Conservation (phyloP, 2,113 vertebrate genomes). For the Thalassarche chlororhynchos region DNA sequence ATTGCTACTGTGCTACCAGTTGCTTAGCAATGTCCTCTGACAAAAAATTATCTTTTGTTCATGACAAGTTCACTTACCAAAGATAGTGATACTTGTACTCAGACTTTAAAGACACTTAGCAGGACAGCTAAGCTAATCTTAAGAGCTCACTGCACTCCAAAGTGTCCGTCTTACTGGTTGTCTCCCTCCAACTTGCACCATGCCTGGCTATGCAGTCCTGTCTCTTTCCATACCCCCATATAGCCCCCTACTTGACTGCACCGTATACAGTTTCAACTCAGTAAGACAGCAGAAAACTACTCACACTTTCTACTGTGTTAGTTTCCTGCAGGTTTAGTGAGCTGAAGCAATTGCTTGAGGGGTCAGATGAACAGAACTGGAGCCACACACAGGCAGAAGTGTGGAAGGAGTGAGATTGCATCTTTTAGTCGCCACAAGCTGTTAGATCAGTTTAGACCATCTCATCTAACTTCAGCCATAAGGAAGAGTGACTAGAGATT, state of each 20-base stretch:
- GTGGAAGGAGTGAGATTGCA: background rate
- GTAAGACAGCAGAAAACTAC: background rate
- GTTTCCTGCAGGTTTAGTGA: background rate
- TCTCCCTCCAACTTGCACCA: fast-evolving
- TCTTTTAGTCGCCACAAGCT: background rate
- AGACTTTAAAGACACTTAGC: background rate
- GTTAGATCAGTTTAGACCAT: background rate
- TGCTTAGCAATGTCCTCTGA: background rate
- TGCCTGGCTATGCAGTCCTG: background rate
- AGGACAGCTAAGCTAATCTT: background rate
- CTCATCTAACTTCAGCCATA: background rate
- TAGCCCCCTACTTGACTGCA: fast-evolving
- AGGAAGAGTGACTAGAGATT: background rate
- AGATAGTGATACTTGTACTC: background rate
- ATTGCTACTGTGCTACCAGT: background rate
- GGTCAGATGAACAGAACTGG: background rate
- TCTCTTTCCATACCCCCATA: fast-evolving
- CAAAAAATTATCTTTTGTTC: background rate
- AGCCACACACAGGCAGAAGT: background rate
- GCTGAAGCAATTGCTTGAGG: background rate
- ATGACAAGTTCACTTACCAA: background rate
- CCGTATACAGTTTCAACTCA: background rate
- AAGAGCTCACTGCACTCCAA: background rate
- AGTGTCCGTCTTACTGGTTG: fast-evolving
- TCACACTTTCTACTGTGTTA: background rate